Evolutionary conservation across 2,888 invertebrate genomes (phyloP).

Genomic region (Drosophila sordidula): DNA sequence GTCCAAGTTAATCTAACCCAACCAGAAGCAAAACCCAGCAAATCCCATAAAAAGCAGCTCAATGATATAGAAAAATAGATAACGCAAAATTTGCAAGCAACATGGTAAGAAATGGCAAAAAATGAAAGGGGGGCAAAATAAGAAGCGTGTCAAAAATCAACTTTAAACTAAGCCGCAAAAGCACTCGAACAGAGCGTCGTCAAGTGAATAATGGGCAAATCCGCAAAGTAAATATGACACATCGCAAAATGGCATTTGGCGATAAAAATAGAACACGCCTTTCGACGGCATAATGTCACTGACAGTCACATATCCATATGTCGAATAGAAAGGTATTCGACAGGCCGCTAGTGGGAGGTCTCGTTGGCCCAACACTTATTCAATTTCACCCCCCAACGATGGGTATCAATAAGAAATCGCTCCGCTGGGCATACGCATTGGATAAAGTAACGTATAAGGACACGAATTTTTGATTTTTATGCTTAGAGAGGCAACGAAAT

Average conservation of each 20-base stretch:
- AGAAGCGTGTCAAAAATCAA: conserved; percentile 68
- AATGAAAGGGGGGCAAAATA: conserved; percentile 23
- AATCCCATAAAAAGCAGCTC: conserved; percentile 77
- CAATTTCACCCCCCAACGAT: conserved; percentile 29
- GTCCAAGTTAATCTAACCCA: conserved; percentile 17
- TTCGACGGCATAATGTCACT: conserved; percentile 43
- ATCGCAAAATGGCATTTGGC: conserved; percentile 76
- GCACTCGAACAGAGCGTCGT: conserved; percentile 67
- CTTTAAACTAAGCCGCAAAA: conserved; percentile 76
- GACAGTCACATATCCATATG: conserved; percentile 55
- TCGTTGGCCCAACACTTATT: conserved; percentile 24
- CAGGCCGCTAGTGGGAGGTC: conserved; percentile 61
- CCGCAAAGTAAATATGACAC: conserved; percentile 79
- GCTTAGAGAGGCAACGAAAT: conserved; percentile 23
- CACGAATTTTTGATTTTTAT: conserved; percentile 21
- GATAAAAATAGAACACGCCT: conserved; percentile 63
- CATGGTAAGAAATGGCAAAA: conserved; percentile 27
- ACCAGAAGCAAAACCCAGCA: conserved; percentile 41
- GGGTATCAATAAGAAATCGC: conserved; percentile 78
- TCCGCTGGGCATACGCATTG: conserved; percentile 71
- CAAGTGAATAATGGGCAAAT: conserved; percentile 81
- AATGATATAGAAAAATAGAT: conserved; percentile 77
- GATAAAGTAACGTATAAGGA: conserved; percentile 15
- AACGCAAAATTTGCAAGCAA: conserved; percentile 68
- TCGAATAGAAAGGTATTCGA: conserved; percentile 67